These are phyloP conservation scores for Beroe forskalii DNA, from an alignment of 37 sponge, comb jelly and placozoan species.

Conservation along the genomic window DNA sequence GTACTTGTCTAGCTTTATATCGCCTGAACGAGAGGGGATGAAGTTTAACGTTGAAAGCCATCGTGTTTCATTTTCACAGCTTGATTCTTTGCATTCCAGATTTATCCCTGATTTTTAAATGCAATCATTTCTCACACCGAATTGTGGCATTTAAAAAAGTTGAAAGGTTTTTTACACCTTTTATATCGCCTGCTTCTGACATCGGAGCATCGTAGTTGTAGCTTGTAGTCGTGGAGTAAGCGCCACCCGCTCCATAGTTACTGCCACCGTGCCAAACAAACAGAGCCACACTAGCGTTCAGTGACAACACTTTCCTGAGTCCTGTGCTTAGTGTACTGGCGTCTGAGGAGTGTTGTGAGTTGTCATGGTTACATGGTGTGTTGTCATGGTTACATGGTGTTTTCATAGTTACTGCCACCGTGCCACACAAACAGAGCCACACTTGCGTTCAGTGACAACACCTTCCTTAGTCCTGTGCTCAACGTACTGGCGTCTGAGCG, in stretches of 20 bases:
- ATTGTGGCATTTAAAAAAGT: no score
- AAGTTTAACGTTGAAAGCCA: no score
- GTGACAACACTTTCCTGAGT: background rate
- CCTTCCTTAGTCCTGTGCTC: background rate
- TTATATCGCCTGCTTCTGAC: constrained; percentile 42
- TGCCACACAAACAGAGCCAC: constrained; percentile 40
- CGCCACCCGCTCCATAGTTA: constrained; percentile 88
- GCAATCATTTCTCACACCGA: no score
- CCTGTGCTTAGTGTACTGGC: background rate
- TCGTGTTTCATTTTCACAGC: no score
- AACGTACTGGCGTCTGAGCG: background rate
- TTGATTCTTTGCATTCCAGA: no score
- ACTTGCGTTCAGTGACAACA: constrained; percentile 10
- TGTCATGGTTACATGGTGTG: background rate
- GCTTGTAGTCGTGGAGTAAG: constrained; percentile 67
- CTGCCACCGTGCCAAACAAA: constrained; percentile 79
- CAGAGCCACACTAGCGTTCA: constrained; percentile 9
- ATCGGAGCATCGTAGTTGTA: constrained; percentile 81
- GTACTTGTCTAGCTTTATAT: constrained; percentile 25
- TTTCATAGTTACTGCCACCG: constrained; percentile 95
- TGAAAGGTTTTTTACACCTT: no score
- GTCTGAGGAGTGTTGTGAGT: background rate
- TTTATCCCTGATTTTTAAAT: no score
- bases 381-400: no score
- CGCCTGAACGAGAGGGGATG: no score